Percentiles rank a stretch among this genome's conserved stretches.
Conservation (phyloP, 2,797 vertebrate species). For the Eurystomus glaucurus region DNA sequence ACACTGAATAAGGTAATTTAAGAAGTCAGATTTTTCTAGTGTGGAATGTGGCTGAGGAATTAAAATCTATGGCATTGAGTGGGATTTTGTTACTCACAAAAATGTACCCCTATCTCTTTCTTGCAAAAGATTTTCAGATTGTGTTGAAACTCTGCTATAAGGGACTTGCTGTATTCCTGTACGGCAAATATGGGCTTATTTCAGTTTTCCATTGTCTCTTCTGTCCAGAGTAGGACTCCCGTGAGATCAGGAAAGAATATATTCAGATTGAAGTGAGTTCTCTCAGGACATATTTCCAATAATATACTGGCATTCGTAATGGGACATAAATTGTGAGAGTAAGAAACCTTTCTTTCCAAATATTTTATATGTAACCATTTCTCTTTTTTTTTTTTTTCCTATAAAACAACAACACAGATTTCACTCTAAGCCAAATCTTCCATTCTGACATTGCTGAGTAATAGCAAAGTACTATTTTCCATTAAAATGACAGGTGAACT, state of each 20-base stretch:
- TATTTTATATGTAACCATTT: neutral
- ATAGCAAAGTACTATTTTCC: neutral
- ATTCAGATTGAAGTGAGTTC: neutral
- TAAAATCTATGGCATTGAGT: neutral
- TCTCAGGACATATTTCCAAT: neutral
- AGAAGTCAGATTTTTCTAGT: neutral
- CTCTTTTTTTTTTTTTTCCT: neutral
- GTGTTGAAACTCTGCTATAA: neutral
- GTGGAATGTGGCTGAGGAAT: neutral
- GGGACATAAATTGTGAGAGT: neutral
- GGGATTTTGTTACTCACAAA: neutral
- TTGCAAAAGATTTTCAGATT: neutral
- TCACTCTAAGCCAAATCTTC: neutral
- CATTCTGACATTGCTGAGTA: neutral
- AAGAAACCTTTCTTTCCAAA: neutral
- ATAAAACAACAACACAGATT: neutral
- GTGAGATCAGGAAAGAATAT: neutral
- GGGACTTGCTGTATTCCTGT: neutral
- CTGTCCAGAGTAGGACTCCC: neutral
- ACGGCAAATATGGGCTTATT: neutral
- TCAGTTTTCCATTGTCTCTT: neutral
- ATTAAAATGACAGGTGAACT: neutral
- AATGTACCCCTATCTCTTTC: neutral
- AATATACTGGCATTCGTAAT: neutral
- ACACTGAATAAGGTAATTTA: neutral